phyloP scores from a whole-genome alignment of 1,140 invertebrate species.

The Pomacea maculata region DNA sequence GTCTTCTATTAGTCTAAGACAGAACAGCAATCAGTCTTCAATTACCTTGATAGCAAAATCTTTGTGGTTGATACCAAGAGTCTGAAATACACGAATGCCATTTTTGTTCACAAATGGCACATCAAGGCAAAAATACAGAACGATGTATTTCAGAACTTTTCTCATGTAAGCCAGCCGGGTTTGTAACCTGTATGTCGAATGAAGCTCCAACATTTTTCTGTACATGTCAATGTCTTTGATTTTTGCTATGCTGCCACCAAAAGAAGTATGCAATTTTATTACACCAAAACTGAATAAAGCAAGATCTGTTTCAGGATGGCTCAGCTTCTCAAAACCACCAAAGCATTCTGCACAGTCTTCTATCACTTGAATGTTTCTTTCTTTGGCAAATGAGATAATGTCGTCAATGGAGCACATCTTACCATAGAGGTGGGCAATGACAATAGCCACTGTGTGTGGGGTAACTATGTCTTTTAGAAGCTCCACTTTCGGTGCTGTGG shows the following conservation, averaged over 20 bases:
- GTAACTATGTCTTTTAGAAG: conserved; percentile 56
- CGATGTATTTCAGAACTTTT: conserved; percentile 58
- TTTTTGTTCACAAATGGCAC: conserved; percentile 50
- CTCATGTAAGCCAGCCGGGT: conserved; percentile 51
- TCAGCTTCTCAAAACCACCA: conserved; percentile 59
- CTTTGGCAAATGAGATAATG: conserved; percentile 55
- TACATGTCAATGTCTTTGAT: conserved; percentile 52
- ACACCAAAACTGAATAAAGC: conserved; percentile 65
- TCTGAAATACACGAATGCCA: conserved; percentile 38
- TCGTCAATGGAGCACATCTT: conserved; percentile 55
- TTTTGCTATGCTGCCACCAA: conserved; percentile 64
- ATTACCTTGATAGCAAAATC: conserved; percentile 40
- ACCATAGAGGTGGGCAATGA: conserved; percentile 64
- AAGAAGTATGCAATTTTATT: conserved; percentile 64
- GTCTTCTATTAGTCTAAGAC: no score
- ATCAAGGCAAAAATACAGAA: conserved; percentile 53
- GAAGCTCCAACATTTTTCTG: conserved; percentile 47
- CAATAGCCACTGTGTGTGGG: conserved; percentile 59
- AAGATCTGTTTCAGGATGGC: conserved; percentile 60
- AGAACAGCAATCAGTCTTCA: conserved; percentile 1
- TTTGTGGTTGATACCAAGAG: conserved; percentile 56
- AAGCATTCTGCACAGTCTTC: conserved; percentile 66
- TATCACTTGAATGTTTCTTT: conserved; percentile 53
- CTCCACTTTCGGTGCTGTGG: conserved; percentile 56
- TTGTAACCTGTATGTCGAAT: conserved; percentile 53